These are phyloP conservation scores for Melanaphis sacchari DNA, from an alignment of 1,140 invertebrate species.

Conservation along the genomic window DNA sequence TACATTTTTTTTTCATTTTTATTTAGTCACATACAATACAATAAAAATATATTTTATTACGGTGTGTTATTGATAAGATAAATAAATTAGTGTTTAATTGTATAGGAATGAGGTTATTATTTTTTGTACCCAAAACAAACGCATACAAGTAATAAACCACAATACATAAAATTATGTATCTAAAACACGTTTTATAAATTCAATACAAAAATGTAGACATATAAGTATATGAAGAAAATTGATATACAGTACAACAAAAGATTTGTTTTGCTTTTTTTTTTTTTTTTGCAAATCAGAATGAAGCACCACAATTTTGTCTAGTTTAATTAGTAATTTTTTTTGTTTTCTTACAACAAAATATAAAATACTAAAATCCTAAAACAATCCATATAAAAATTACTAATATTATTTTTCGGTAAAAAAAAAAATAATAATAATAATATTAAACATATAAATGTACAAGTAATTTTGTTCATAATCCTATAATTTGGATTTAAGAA, in stretches of 20 bases:
- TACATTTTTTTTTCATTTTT: background rate
- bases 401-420: constrained; percentile 47
- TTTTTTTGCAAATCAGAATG: background rate
- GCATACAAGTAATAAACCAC: background rate
- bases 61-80: background rate
- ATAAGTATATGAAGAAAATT: constrained; percentile 40
- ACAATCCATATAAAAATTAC: constrained; percentile 46
- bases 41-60: background rate
- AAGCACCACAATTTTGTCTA: constrained; percentile 52
- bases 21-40: background rate
- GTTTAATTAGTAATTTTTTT: constrained; percentile 10
- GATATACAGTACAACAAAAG: constrained; percentile 39
- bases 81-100: background rate
- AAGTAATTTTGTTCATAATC: constrained; percentile 21
- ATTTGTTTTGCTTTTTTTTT: constrained; percentile 9
- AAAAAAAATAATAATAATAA: constrained; percentile 46
- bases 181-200: constrained; percentile 53
- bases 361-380: constrained; percentile 49
- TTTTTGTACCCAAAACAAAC: background rate
- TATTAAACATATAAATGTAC: constrained; percentile 6
- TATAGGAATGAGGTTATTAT: background rate
- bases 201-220: constrained; percentile 52
- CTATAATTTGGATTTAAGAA: constrained; percentile 18
- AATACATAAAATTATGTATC: background rate
- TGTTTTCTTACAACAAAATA: constrained; percentile 48